A percentile compares a stretch with the other conserved stretches of the same genome.
Conservation (phyloP, 1,140 invertebrate genomes). For the Centruroides vittatus region DNA sequence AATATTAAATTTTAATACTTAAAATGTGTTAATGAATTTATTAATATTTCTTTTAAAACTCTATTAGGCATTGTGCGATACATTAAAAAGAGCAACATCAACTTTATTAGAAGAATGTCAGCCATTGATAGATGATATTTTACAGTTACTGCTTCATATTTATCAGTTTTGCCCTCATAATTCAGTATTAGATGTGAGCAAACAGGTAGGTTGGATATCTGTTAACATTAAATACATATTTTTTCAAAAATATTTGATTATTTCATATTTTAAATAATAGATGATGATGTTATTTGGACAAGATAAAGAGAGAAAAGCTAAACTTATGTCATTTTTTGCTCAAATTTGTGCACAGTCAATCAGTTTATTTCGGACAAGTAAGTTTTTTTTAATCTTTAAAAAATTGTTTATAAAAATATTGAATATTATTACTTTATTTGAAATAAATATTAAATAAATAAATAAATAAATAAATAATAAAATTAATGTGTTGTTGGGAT, state of each 20-base stretch:
- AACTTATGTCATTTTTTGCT: constrained; percentile 13
- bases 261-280: constrained; percentile 5
- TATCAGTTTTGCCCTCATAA: constrained; percentile 52
- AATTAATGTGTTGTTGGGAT: no score
- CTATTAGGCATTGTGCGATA: constrained; percentile 47
- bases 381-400: no score
- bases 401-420: no score
- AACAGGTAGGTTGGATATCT: constrained; percentile 38
- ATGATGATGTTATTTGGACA: constrained; percentile 21
- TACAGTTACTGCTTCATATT: constrained; percentile 47
- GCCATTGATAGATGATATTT: constrained; percentile 46
- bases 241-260: constrained; percentile 13
- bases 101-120: constrained; percentile 48
- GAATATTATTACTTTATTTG: no score
- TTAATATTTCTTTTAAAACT: neutral
- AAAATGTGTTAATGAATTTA: no score
- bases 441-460: no score
- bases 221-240: neutral
- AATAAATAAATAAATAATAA: no score
- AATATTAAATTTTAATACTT: constrained; percentile 10
- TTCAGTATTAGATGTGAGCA: constrained; percentile 50
- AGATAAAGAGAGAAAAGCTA: constrained; percentile 9
- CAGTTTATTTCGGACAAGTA: neutral
- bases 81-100: constrained; percentile 49
- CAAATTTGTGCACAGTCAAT: constrained; percentile 15